These are phyloP conservation scores for Arge pagana DNA, from an alignment of 2,888 invertebrate species.

Conservation along the genomic window DNA sequence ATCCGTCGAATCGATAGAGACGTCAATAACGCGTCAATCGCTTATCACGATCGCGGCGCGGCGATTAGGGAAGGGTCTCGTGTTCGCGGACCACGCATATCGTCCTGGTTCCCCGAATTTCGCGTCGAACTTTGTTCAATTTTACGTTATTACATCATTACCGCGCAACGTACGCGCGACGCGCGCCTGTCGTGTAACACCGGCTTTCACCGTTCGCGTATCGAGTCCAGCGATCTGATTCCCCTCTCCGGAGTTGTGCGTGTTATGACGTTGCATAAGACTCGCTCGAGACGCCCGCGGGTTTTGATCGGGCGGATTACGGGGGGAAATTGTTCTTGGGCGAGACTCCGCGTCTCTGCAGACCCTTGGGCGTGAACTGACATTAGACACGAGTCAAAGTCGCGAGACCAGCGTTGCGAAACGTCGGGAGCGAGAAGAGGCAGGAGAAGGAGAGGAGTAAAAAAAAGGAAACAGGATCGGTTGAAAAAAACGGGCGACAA, in stretches of 20 bases:
- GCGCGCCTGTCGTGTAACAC: no score
- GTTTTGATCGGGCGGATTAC: conserved; percentile 16
- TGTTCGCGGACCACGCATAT: no score
- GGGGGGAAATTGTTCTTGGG: conserved; percentile 1
- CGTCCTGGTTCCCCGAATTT: no score
- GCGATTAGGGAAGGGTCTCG: no score
- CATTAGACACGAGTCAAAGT: conserved; percentile 29
- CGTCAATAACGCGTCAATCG: no score
- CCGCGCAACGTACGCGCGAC: neutral
- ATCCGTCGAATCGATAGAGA: no score
- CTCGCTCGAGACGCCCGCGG: conserved; percentile 25
- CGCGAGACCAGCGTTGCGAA: conserved; percentile 5
- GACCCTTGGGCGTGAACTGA: neutral
- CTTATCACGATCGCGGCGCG: no score
- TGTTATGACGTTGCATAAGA: conserved; percentile 43
- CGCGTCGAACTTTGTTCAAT: no score
- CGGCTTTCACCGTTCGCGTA: conserved; percentile 49
- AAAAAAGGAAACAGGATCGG: conserved; percentile 35
- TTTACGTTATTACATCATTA: neutral
- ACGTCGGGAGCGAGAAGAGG: conserved; percentile 17
- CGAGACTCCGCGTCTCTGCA: conserved; percentile 9
- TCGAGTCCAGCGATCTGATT: conserved; percentile 45
- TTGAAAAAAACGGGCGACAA: conserved; percentile 4
- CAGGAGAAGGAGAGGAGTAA: conserved; percentile 18
- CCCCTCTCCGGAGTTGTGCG: conserved; percentile 38